A percentile compares a stretch with the other conserved stretches of the same genome.
Conservation (phyloP, 2,797 vertebrate genomes). For the Delichon dasypus region DNA sequence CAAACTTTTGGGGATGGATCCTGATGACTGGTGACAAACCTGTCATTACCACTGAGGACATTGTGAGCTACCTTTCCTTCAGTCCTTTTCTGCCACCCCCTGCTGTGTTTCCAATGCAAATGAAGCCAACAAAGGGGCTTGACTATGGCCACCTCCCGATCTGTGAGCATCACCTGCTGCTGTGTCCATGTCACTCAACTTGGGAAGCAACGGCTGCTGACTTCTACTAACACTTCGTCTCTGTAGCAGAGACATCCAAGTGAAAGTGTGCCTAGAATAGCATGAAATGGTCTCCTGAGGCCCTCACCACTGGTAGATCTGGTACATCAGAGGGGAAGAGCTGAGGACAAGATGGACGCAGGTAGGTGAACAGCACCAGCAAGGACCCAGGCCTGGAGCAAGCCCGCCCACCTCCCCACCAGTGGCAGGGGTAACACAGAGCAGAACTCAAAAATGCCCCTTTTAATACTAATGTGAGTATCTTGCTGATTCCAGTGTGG, state of each 20-base stretch:
- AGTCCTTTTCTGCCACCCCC: background rate
- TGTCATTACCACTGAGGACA: background rate
- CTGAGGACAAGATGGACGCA: background rate
- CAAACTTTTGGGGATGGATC: background rate
- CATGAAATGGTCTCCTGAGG: background rate
- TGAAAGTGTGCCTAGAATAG: background rate
- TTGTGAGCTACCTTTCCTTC: rapidly evolving
- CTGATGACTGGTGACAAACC: background rate
- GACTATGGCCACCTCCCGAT: background rate
- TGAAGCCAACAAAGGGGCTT: background rate
- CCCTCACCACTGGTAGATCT: background rate
- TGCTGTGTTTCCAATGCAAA: background rate
- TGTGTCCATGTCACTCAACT: background rate
- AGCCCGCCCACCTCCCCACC: background rate
- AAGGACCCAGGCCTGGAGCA: background rate
- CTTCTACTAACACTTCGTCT: background rate
- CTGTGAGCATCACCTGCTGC: background rate
- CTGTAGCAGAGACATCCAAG: background rate
- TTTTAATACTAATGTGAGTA: background rate
- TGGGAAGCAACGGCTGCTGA: background rate
- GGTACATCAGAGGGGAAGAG: background rate
- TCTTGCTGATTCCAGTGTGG: background rate
- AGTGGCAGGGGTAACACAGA: background rate
- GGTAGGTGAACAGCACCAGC: background rate
- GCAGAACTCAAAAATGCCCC: background rate